phyloP scores from a whole-genome alignment of 2,888 invertebrate species.

The Chironomus tentans region DNA sequence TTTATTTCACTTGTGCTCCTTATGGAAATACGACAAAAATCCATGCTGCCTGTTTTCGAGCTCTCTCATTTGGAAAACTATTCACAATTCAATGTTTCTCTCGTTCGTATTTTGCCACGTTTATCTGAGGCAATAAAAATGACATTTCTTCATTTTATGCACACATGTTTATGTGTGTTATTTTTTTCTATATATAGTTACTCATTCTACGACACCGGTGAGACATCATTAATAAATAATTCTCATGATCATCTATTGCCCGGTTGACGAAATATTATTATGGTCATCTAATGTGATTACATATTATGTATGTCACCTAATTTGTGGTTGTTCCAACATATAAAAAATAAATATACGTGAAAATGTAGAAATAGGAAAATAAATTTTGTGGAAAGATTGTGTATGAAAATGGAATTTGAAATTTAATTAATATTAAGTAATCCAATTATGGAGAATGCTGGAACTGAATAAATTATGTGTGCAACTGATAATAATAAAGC shows the following conservation, averaged over 20 bases:
- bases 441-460: too few relatives aligned
- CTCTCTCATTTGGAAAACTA: neutral
- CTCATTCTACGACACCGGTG: neutral
- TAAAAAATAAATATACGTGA: neutral
- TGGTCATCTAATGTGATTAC: neutral
- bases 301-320: constrained; percentile 5
- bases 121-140: neutral
- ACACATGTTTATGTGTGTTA: neutral
- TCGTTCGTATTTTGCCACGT: neutral
- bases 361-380: neutral
- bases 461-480: too few relatives aligned
- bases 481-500: too few relatives aligned
- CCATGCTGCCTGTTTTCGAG: neutral
- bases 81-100: neutral
- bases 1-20: too few relatives aligned
- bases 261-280: too few relatives aligned
- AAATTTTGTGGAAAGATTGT: neutral
- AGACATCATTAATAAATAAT: neutral
- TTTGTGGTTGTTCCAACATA: neutral
- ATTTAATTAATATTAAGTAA: too few relatives aligned
- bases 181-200: too few relatives aligned
- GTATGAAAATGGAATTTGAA: neutral
- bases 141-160: neutral
- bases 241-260: neutral
- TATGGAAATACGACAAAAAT: neutral